Evolutionary conservation across 1,140 invertebrate species (phyloP).

Genomic region (Parapsyche elsis): DNA sequence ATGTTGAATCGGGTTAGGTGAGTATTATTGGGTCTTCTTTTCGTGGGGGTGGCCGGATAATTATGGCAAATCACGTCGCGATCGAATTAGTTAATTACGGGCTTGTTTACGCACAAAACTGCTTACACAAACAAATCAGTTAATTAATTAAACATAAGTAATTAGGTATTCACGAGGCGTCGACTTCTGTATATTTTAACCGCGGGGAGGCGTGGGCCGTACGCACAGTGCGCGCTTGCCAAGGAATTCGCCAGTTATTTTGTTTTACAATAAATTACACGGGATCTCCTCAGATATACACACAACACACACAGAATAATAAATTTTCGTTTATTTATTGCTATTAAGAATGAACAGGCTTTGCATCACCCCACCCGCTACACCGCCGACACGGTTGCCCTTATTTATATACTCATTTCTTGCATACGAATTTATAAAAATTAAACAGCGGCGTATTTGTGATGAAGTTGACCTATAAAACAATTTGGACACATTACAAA

Average conservation of each 20-base stretch:
- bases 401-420: no score
- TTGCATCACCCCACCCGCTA: constrained; percentile 4
- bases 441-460: no score
- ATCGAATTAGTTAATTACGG: constrained; percentile 52
- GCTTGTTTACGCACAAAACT: constrained; percentile 50
- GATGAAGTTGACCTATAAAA: no score
- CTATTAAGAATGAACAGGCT: constrained; percentile 30
- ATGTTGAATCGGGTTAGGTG: no score
- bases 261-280: constrained; percentile 53
- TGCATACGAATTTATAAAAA: not conserved
- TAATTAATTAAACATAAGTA: constrained; percentile 53
- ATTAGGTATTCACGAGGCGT: constrained; percentile 50
- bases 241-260: constrained; percentile 45
- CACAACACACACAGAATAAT: constrained; percentile 39
- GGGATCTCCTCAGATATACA: constrained; percentile 45
- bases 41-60: not conserved
- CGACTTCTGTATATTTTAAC: constrained; percentile 38
- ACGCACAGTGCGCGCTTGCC: not conserved
- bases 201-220: constrained; percentile 30
- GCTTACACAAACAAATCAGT: constrained; percentile 52
- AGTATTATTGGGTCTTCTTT: no score
- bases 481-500: no score
- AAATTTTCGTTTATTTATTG: constrained; percentile 51
- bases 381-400: no score
- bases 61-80: constrained; percentile 44